phyloP scores from a whole-genome alignment of 2,113 vertebrate species.

The Corapipo altera region DNA sequence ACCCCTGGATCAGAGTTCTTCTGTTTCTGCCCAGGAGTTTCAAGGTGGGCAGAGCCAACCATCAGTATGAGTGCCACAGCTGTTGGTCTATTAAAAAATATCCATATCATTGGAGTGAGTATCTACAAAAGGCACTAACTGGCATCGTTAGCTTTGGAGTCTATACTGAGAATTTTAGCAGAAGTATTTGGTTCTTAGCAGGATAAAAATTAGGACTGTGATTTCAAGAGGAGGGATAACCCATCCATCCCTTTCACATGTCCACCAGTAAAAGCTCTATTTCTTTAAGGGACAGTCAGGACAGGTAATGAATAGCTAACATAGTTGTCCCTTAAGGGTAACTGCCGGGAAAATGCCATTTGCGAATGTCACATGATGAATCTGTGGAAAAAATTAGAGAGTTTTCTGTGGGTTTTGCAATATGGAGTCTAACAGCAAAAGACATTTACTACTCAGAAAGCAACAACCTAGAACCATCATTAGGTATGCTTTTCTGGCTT shows the following conservation, averaged over 20 bases:
- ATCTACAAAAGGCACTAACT: not conserved
- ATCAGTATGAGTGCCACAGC: not conserved
- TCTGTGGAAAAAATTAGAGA: not conserved
- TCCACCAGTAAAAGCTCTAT: not conserved
- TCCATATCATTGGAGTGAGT: not conserved
- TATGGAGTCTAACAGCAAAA: conserved; percentile 26
- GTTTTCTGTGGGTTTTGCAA: conserved; percentile 29
- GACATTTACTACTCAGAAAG: conserved; percentile 27
- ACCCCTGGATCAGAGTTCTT: not conserved
- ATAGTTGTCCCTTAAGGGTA: conserved; percentile 34
- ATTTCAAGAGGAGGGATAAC: not conserved
- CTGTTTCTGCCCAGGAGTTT: not conserved
- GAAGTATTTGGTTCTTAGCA: not conserved
- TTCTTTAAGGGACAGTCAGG: not conserved
- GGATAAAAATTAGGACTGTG: not conserved
- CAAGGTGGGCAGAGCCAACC: not conserved
- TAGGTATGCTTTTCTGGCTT: conserved; percentile 21
- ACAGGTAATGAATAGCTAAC: conserved; percentile 31
- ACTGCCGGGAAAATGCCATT: not conserved
- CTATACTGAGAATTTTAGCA: not conserved
- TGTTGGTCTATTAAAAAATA: not conserved
- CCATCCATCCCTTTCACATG: not conserved
- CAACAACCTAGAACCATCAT: not conserved
- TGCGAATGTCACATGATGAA: not conserved
- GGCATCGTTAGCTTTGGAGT: not conserved